Evolutionary conservation across 2,888 invertebrate genomes (phyloP).

Genomic region (Trichopria drosophilae): DNA sequence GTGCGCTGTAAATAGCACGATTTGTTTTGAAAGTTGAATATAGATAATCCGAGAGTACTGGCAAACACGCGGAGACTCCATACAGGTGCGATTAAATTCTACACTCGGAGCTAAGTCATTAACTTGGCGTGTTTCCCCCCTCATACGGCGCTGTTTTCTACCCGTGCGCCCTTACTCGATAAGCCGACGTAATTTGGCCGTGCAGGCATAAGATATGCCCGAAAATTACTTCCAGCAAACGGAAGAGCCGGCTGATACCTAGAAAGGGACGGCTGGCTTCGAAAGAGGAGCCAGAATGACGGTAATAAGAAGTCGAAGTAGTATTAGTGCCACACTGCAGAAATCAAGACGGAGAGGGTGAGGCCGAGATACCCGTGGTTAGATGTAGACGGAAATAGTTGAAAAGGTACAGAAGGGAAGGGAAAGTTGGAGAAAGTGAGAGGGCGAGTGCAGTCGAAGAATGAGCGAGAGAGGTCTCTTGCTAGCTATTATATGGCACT

Average conservation of each 20-base stretch:
- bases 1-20: no score
- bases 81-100: slow-evolving; percentile 28
- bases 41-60: no score
- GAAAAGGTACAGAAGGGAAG: slow-evolving; percentile 15
- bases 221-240: slow-evolving; percentile 34
- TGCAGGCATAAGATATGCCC: slow-evolving; percentile 33
- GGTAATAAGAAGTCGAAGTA: slow-evolving; percentile 13
- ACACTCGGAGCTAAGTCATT: slow-evolving; percentile 31
- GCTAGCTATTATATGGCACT: slow-evolving; percentile 48
- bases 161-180: slow-evolving; percentile 34
- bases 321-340: slow-evolving; percentile 9
- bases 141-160: no score
- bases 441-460: slow-evolving; percentile 20
- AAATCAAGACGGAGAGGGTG: slow-evolving; percentile 16
- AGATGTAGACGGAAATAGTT: no score
- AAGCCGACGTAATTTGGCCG: slow-evolving; percentile 36
- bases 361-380: slow-evolving; percentile 19
- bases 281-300: slow-evolving; percentile 5
- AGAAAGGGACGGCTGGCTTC: slow-evolving; percentile 1
- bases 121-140: slow-evolving; percentile 32
- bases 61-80: no score
- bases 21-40: no score
- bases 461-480: slow-evolving; percentile 22
- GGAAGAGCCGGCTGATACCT: background rate
- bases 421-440: slow-evolving; percentile 15